Base-by-base conservation (phyloP, 2,888 invertebrate species). In the Sesia bembeciformis region DNA sequence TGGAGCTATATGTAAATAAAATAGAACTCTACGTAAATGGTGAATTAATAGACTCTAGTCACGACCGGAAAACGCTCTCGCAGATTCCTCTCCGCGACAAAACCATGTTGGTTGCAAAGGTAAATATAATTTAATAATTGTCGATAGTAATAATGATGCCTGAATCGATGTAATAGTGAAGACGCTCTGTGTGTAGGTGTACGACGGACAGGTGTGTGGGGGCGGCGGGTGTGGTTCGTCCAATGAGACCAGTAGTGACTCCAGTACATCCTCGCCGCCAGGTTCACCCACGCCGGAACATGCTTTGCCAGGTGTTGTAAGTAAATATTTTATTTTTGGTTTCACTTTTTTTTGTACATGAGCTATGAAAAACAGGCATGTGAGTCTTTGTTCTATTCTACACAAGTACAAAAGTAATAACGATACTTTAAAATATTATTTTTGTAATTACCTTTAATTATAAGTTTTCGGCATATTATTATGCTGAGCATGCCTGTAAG, bases 251-350 rank as follows among this genome's bases (percentile, higher is more conserved):
- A 97, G 97, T 71, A 97, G 97, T 56, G 98, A 98, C 78, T 97
- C 97, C 64, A 97, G 97, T 56, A 96, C 97, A 3, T 96, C 97
- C 3, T 97, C 97, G 0, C 97, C 97, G 3, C 97, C 96, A 61
- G 92, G 96, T 73, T 94, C 95, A 0, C 95, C 95, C 66, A 96
- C 97, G 70, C 95, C 96, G 0, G 98, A 98, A 85, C 94, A 94
- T 72, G 94, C 94, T 62, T 84, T 98, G 63, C 98, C 98, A 6
- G 98, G 98, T 56, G 97, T 98, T 67, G 96, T 97, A 77, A 90
- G 93, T 90, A 65, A 38, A 50, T 50, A 38, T 38, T 5, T 6
- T 5, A 50, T 50, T 23, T 23, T 23, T 23, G 23, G 23, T 23
- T 23, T 23, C 23, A 23, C 23, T 23, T 23, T 23, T n/a, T 7